Conservation (phyloP, 2,888 invertebrate genomes). For the Tetropium fuscum region DNA sequence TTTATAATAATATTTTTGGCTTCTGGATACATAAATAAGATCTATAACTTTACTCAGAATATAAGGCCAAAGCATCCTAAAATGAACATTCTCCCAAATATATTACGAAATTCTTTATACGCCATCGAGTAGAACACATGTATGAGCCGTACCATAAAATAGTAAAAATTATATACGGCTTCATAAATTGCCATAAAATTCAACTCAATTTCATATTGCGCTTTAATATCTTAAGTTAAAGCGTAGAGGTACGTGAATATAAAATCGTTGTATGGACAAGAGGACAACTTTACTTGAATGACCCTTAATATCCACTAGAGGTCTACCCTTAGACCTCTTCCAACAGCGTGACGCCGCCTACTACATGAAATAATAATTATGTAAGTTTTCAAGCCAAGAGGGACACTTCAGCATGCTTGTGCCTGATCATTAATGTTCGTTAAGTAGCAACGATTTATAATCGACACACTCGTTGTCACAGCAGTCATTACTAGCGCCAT, state of each 20-base stretch:
- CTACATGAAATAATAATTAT: constrained; percentile 54
- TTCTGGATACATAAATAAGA: no score
- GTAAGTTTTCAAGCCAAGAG: constrained; percentile 50
- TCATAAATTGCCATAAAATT: constrained; percentile 39
- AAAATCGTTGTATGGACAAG: constrained; percentile 46
- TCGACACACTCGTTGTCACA: constrained; percentile 38
- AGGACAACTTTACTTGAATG: constrained; percentile 48
- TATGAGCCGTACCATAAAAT: constrained; percentile 15
- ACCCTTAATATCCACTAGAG: constrained; percentile 43
- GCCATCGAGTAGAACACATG: constrained; percentile 12
- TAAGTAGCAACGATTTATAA: constrained; percentile 42
- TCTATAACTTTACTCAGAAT: no score
- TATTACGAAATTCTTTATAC: constrained; percentile 24
- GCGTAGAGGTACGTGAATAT: constrained; percentile 28
- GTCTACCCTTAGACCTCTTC: constrained; percentile 39
- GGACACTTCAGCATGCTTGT: constrained; percentile 49
- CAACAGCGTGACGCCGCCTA: constrained; percentile 35
- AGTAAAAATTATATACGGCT: constrained; percentile 38
- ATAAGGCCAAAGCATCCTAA: no score
- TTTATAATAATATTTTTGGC: no score
- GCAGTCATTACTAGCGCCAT: constrained; percentile 18
- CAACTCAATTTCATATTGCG: constrained; percentile 12
- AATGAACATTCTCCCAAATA: constrained; percentile 25
- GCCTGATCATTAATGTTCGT: constrained; percentile 51
- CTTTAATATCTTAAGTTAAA: constrained; percentile 21